Evolutionary conservation across 2,113 vertebrate genomes (phyloP).

Genomic region (Dromaius novaehollandiae): DNA sequence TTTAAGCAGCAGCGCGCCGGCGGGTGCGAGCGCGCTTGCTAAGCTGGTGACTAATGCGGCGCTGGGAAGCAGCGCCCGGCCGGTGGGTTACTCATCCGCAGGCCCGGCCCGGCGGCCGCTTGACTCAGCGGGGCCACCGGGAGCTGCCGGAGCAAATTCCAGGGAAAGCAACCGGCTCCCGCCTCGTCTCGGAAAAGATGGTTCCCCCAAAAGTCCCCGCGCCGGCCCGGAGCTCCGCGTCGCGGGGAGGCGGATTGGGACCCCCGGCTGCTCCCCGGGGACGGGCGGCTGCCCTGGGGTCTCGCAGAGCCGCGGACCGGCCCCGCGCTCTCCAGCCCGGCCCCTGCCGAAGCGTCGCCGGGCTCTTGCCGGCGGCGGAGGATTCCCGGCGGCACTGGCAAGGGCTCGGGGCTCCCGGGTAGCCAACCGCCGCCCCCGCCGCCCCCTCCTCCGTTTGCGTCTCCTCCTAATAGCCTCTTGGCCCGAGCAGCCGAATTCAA

Average conservation of each 20-base stretch:
- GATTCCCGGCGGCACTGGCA: constrained; percentile 47
- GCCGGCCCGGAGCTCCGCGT: no score
- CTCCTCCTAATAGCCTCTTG: constrained; percentile 28
- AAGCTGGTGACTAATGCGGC: constrained; percentile 68
- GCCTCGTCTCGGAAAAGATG: constrained; percentile 73
- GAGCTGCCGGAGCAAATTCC: constrained; percentile 69
- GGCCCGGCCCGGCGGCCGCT: constrained; percentile 45
- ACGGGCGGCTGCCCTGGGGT: not conserved
- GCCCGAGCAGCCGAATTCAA: constrained; percentile 60
- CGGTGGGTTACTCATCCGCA: constrained; percentile 65
- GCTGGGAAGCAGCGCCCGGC: not conserved
- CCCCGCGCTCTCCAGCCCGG: not conserved
- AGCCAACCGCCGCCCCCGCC: not conserved
- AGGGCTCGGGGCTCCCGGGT: not conserved
- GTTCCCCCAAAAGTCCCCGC: constrained; percentile 54
- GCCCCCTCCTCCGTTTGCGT: constrained; percentile 16
- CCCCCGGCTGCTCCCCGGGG: not conserved
- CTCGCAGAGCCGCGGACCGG: not conserved
- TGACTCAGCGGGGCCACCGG: constrained; percentile 72
- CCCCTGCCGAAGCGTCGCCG: not conserved
- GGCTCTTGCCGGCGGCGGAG: not conserved
- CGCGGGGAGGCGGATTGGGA: no score
- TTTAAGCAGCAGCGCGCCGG: constrained; percentile 68
- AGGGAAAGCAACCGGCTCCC: constrained; percentile 70
- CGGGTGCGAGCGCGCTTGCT: constrained; percentile 53